A percentile compares a stretch with the other conserved stretches of the same genome.
Conservation (phyloP, 2,888 invertebrate species). For the Chrysolina oricalcia region DNA sequence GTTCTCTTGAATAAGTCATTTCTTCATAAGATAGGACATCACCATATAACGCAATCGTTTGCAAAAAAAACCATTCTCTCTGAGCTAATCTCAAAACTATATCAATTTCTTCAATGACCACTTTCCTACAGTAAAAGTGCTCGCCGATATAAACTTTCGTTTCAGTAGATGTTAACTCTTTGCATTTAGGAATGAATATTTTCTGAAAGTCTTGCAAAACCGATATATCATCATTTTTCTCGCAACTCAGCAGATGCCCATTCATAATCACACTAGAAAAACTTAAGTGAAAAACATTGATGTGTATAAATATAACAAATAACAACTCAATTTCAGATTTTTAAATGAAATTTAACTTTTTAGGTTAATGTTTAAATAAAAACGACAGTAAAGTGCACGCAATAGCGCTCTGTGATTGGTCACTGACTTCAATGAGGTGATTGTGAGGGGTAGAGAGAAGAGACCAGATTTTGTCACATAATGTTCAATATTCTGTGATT, state of each 20-base stretch:
- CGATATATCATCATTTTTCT: conserved; percentile 34
- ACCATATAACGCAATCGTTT: conserved; percentile 61
- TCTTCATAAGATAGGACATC: conserved; percentile 49
- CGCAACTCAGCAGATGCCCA: conserved; percentile 42
- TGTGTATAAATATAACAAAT: too few species aligned
- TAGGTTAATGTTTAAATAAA: too few species aligned
- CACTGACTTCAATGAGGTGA: too few species aligned
- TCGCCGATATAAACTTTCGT: conserved; percentile 44
- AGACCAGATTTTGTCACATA: too few species aligned
- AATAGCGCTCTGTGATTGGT: too few species aligned
- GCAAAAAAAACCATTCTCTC: conserved; percentile 62
- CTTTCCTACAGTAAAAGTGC: conserved; percentile 49
- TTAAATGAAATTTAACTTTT: too few species aligned
- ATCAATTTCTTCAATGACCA: conserved; percentile 58
- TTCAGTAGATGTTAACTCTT: conserved; percentile 14
- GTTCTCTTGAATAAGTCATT: conserved; percentile 52
- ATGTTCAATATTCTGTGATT: too few species aligned
- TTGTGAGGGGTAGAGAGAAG: too few species aligned
- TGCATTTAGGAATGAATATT: conserved; percentile 33
- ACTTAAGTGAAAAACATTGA: conserved; percentile 64
- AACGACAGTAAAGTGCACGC: too few species aligned
- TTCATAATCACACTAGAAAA: conserved; percentile 70
- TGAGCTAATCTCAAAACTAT: conserved; percentile 52
- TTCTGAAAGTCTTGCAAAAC: conserved; percentile 38
- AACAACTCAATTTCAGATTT: too few species aligned